Percentiles rank a stretch among this genome's conserved stretches.
These are phyloP conservation scores for Dipodomys merriami DNA, from an alignment of 2,113 vertebrate species.

Conservation along the genomic window DNA sequence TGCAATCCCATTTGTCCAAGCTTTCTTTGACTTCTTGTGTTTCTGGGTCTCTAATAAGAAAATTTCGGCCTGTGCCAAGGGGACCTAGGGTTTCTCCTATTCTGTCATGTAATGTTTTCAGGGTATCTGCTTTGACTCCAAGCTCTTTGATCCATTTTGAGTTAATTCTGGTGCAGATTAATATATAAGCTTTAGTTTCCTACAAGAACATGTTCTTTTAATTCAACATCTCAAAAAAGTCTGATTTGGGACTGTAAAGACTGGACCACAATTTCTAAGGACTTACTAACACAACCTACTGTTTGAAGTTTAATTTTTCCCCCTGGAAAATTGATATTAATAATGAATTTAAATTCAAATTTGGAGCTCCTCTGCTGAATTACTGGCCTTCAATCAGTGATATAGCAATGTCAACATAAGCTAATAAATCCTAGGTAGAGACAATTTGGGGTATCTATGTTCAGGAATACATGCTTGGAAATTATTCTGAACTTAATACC, in stretches of 20 bases:
- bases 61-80: too few species aligned
- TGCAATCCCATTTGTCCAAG: too few species aligned
- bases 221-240: constrained; percentile 31
- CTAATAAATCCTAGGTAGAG: too few species aligned
- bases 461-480: not conserved
- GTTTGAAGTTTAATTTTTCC: not conserved
- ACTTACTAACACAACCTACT: not conserved
- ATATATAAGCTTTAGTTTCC: too few species aligned
- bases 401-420: not conserved
- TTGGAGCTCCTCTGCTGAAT: not conserved
- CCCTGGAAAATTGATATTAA: not conserved
- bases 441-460: too few species aligned
- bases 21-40: too few species aligned
- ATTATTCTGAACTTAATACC: not conserved
- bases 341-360: not conserved
- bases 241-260: not conserved
- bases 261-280: not conserved
- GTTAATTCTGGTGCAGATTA: too few species aligned
- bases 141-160: too few species aligned
- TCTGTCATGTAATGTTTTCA: too few species aligned
- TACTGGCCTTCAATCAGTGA: not conserved
- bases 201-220: not conserved
- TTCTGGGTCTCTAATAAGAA: too few species aligned
- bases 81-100: too few species aligned
- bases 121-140: too few species aligned